Base-by-base conservation (phyloP, 1,140 invertebrate genomes). In the Phymastichus coffea region DNA sequence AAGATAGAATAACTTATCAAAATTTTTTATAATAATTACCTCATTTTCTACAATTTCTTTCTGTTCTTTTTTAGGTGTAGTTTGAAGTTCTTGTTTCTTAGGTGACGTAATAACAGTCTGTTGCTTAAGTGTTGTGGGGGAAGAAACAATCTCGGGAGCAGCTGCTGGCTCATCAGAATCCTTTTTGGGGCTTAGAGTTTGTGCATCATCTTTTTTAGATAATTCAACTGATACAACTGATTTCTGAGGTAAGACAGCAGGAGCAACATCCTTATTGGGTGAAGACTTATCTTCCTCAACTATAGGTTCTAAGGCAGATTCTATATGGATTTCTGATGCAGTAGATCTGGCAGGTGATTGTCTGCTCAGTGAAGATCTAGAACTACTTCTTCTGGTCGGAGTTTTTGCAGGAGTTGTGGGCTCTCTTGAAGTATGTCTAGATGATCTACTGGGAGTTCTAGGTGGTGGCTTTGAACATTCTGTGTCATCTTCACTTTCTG, bases 391-490 rank as follows among this genome's bases (percentile, higher is more conserved):
- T 57, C 68, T 65, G 0, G 66, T 69, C 10, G 71, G 63, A 15
- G 70, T 67, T 63, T 74, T 73, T 20, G 66, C 67, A 1, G 70
- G 66, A 6, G 73, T 64, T 4, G 68, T 46, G 8, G 67, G 53
- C 19, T 65, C 46, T 41, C 68, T 58, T 1, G 71, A 61, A 0
- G 67, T 63, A 47, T 67, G 71, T 26, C 76, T 71, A 0, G 75
- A 72, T 1, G 74, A 54, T 70, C 76, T 68, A 22, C 69, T 71
- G 22, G 76, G 69, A 4, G 76, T 76, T 60, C 69, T 70, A 1
- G 70, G 68, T 2, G 66, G 59, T 6, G 68, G 62, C 33, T 77
- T 74, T 14, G 67, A 69, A 17, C 67, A 65, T 67, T 70, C 71
- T 49, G 46, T 40, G 17, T 67, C 68, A 38, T 61, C 41, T 25